Base-by-base conservation (phyloP, 2,113 vertebrate species). In the Paracanthobrama guichenoti region DNA sequence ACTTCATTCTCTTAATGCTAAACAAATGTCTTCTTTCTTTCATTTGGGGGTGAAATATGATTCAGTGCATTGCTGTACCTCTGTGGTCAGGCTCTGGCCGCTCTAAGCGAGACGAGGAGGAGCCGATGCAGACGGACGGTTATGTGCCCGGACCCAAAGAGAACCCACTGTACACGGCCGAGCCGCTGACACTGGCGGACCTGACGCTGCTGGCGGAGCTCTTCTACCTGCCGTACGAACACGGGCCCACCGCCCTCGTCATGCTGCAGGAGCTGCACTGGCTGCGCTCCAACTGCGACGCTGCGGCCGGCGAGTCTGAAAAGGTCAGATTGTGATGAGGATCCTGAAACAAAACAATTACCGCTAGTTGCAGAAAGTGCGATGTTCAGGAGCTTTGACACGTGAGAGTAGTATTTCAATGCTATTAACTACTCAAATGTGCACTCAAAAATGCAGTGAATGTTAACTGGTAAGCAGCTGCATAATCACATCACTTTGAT, bases 191-290 rank as follows among this genome's bases (percentile, higher is more conserved):
- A 78, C 91, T 98, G 86, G 95, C 96, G 12, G 98, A 99, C 89
- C 93, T 99, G 84, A 96, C 93, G 69, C 94, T 99, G 90, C 96
- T 99, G 24, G 95, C 96, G 5, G 97, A 99, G 82, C 94, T 99
- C 0, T 99, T 99, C 92, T 98, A 98, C 84, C 94, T 99, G 90
- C 98, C 98, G 0, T 99, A 99, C 6, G 97, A 99, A 82, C 95
- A 99, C 16, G 97, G 98, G 26, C 91, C 94, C 77, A 97, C 95
- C 83, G 96, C 97, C 81, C 95, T 94, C 22, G 92, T 91, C 88
- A 99, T 99, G 97, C 91, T 99, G 86, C 94, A 94, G 79, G 96
- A 99, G 87, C 96, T 99, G 89, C 95, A 99, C 89, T 99, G 98
- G 98, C 96, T 99, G 66, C 94, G 94, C 84, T 94, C 91, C 86